Evolutionary conservation across 2,888 invertebrate species (phyloP).

Genomic region (Lochmaea capreae): DNA sequence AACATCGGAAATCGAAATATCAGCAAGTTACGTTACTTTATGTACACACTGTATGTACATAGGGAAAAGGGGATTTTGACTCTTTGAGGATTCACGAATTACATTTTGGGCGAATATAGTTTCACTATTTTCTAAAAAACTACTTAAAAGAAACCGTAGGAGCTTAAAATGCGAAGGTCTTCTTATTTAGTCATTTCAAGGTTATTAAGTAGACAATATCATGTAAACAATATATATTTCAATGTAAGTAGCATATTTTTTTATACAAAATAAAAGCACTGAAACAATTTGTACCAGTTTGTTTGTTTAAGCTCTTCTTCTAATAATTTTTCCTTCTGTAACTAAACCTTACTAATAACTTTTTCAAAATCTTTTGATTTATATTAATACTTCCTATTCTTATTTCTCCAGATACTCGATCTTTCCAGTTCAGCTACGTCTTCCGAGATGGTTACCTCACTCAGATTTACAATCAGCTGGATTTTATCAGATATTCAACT

Average conservation of each 20-base stretch:
- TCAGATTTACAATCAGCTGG: constrained; percentile 16
- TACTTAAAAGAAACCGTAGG: constrained; percentile 20
- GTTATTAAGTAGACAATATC: constrained; percentile 9
- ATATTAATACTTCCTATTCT: constrained; percentile 41
- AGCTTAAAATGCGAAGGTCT: constrained; percentile 34
- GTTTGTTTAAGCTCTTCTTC: neutral
- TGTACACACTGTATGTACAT: too few relatives aligned
- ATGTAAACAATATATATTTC: constrained; percentile 17
- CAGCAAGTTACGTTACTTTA: too few relatives aligned
- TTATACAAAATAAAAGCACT: constrained; percentile 2
- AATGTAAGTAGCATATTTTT: constrained; percentile 1
- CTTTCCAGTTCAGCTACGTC: constrained; percentile 49
- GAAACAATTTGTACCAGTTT: neutral
- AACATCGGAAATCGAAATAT: too few relatives aligned
- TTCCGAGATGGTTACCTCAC: constrained; percentile 50
- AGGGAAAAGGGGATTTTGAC: constrained; percentile 36
- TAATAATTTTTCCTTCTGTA: constrained; percentile 10
- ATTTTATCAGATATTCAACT: constrained; percentile 16
- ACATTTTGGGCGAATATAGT: neutral
- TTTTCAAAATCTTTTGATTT: neutral
- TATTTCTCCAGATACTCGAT: constrained; percentile 46
- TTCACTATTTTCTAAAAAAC: neutral
- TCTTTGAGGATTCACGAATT: constrained; percentile 42
- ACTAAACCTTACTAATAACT: constrained; percentile 26
- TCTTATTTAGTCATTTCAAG: constrained; percentile 42